Evolutionary conservation across 2,888 invertebrate species (phyloP).

Genomic region (Camponotus fellah): DNA sequence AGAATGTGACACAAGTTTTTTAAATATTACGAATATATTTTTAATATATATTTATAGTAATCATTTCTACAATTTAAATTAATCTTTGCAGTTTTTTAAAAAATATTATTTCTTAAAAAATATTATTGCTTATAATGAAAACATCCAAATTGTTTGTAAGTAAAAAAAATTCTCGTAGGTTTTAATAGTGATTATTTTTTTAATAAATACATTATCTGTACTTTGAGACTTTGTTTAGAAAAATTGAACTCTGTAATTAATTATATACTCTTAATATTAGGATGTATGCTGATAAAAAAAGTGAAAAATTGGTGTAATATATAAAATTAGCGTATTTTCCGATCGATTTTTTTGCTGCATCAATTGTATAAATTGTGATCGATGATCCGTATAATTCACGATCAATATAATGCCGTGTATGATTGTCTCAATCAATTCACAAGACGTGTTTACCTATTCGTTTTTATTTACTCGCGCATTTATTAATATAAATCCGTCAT

Average conservation of each 20-base stretch:
- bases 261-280: not conserved
- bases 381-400: constrained; percentile 36
- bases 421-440: constrained; percentile 64
- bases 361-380: constrained; percentile 55
- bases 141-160: no score
- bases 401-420: constrained; percentile 56
- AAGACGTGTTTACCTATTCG: constrained; percentile 70
- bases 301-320: not conserved
- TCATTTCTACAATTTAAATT: not conserved
- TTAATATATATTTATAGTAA: not conserved
- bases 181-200: not conserved
- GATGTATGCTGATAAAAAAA: not conserved
- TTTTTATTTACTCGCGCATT: constrained; percentile 49
- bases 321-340: constrained; percentile 24
- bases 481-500: constrained; percentile 66
- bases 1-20: not conserved
- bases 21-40: not conserved
- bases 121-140: not conserved
- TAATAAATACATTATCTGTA: not conserved
- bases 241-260: not conserved
- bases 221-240: not conserved
- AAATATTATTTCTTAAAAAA: not conserved
- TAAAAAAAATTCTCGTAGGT: not conserved
- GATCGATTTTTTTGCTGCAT: constrained; percentile 28
- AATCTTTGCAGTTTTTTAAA: not conserved